A percentile compares a stretch with the other conserved stretches of the same genome.
These are phyloP conservation scores for Hedya salicella DNA, from an alignment of 2,888 invertebrate genomes.

Conservation along the genomic window DNA sequence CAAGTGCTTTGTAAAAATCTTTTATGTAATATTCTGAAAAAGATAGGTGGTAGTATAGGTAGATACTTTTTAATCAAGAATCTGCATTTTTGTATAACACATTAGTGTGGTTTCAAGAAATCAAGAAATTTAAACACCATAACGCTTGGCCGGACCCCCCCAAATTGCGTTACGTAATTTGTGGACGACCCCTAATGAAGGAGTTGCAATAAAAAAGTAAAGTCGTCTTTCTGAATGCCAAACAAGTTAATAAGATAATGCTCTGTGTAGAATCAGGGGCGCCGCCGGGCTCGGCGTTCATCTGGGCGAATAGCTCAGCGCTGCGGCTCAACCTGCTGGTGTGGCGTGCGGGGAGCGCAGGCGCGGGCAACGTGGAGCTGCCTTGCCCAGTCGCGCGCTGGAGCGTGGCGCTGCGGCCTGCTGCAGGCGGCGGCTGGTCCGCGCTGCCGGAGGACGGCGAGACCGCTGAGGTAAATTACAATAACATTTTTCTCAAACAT, in stretches of 20 bases:
- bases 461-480: constrained; percentile 62
- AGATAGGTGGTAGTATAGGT: too few species aligned
- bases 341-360: constrained; percentile 89
- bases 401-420: constrained; percentile 82
- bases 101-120: too few species aligned
- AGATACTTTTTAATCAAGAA: too few species aligned
- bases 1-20: too few species aligned
- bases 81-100: too few species aligned
- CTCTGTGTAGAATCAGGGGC: constrained; percentile 79
- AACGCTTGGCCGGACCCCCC: too few species aligned
- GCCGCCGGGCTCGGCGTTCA: constrained; percentile 87
- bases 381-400: constrained; percentile 87
- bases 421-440: constrained; percentile 70
- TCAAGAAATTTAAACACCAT: too few species aligned
- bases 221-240: not conserved
- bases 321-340: constrained; percentile 88
- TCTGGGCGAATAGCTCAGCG: constrained; percentile 88
- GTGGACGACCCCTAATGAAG: too few species aligned
- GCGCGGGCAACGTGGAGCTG: constrained; percentile 83
- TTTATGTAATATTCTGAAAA: too few species aligned
- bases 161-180: too few species aligned
- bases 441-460: constrained; percentile 59
- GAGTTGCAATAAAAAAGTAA: too few species aligned
- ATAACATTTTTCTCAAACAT: too few species aligned
- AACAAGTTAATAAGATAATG: not conserved